Base-by-base conservation (phyloP, 2,797 vertebrate species). In the Crypturellus tataupa region DNA sequence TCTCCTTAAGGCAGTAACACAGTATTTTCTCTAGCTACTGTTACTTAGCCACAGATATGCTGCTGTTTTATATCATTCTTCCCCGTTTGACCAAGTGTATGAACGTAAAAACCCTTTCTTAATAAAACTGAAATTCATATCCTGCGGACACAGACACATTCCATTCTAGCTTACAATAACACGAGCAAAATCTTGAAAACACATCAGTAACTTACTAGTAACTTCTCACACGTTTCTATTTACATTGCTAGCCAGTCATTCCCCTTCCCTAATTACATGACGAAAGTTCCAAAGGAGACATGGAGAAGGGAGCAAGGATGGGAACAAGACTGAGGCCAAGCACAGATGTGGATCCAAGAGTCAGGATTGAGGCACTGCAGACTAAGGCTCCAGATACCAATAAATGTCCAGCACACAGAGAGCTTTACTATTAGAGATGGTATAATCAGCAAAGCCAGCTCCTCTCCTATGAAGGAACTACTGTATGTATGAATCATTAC, bases 1-100 rank as follows among this genome's bases (percentile, higher is more conserved):
- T 46, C 68, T 77, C 84, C 86, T 47, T 24, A 49, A 29, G 2
- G 51, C 92, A 84, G 80, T 16, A 80, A 5, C 0, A 9, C 53
- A 63, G 69, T 37, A 31, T 89, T 80, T 88, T 35, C 89, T 92
- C 73, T 31, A 72, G 73, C 73, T 86, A 58, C 33, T 87, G 78
- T 35, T 88, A 10, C 85, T 90, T 35, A 27, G 53, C 13, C 58
- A 65, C 40, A 69, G 85, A 40, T n/a, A 19, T 5, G n/a, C 68
- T 83, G 53, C 23, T 40, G 3, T 14, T 71, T 55, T 11, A 8
- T 20, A 29, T 4, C 84, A 71, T 76, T 94, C 80, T 16, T 23
- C 46, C 49, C 67, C 31, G 15, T 17, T 63, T 58, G 47, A 6
- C 16, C 12, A 15, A 78, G 47, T 1, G 4, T 58, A 40, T 1